Evolutionary conservation across 1,140 invertebrate genomes (phyloP), one percentile per base, ranked within the genome.

Genomic region (Maconellicoccus hirsutus): DNA sequence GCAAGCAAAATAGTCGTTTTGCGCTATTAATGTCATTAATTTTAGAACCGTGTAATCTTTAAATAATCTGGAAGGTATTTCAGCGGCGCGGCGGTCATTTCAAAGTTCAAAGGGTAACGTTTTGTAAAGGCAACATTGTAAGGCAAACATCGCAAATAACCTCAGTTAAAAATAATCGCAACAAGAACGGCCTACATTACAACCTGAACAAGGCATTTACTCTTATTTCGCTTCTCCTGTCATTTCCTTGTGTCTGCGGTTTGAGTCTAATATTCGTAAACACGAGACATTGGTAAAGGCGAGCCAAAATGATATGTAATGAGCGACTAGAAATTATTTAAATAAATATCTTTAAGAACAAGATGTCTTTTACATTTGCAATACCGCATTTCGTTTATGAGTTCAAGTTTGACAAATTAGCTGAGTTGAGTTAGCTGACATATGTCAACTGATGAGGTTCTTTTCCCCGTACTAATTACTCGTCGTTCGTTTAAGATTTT

Each of bases 41-140:
- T 52, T 52, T 52, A 52, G 42, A 52, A 52, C 12, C 42, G 42
- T 52, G 12, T 52, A 52, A 52, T 52, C 42, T 52, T 16, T 16
- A 16, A 52, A 52, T 52, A 52, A 52, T 52, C 42, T 52, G n/a
- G 2, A 19, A 52, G 42, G 42, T 52, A 52, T 52, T 52, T 52
- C 6, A 16, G n/a, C 42, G 16, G n/a, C 6, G 42, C 42, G 42
- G 42, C 42, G 42, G 42, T 52, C 42, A 16, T 52, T 52, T 19
- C n/a, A 52, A 16, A 52, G 42, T 52, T 52, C 42, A 52, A 52
- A 52, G 42, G 42, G 42, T 52, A 52, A 52, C n/a, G 42, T 52
- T 52, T 52, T 52, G n/a, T 19, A 52, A 52, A 52, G 42, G 42
- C 42, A 52, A 52, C 42, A 8, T 52, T 52, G 42, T 52, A 52